Conservation (phyloP, 1,140 invertebrate genomes). For the Euwallacea similis region DNA sequence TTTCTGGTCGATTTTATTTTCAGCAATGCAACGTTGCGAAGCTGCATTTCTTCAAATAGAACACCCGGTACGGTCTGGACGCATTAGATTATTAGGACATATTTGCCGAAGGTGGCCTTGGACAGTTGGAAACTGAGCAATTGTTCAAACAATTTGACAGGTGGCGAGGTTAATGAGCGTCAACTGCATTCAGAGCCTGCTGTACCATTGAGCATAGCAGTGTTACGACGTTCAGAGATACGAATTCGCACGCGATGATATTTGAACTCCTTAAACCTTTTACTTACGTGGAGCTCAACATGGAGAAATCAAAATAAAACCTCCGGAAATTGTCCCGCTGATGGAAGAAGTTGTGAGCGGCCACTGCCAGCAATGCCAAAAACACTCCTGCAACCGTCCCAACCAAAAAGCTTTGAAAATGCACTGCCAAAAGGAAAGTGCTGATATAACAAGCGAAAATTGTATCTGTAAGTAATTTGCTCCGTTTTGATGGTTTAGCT, state of each 20-base stretch:
- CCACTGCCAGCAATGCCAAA: conserved; percentile 61
- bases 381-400: conserved; percentile 59
- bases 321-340: conserved; percentile 78
- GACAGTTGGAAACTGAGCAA: background rate
- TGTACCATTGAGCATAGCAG: no score
- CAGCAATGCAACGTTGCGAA: no score
- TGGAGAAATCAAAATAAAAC: conserved; percentile 74
- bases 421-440: conserved; percentile 58
- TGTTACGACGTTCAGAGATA: no score
- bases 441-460: conserved; percentile 58
- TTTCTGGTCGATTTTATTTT: no score
- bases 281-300: conserved; percentile 44
- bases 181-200: no score
- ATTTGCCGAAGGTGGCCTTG: no score
- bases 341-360: conserved; percentile 83
- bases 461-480: conserved; percentile 60
- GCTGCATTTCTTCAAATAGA: no score
- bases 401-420: conserved; percentile 53
- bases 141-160: background rate
- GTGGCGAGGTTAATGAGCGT: background rate
- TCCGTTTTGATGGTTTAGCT: conserved; percentile 49
- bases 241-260: no score
- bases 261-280: no score
- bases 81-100: no score
- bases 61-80: no score